Base-by-base conservation (phyloP, 2,113 vertebrate species). In the Pampusana beccarii region DNA sequence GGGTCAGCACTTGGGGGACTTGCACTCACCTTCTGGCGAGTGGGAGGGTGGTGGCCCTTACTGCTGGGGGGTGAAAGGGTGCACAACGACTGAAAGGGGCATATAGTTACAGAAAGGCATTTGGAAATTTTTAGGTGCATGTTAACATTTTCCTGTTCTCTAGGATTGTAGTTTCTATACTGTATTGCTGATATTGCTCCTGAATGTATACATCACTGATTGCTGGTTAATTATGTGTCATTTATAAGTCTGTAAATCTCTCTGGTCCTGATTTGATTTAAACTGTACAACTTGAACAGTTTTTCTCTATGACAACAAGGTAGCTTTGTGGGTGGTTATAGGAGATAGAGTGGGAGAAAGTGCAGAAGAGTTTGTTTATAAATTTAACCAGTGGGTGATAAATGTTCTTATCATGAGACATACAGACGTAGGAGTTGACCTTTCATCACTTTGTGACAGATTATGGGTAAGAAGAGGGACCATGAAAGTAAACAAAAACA, bases 321-420 rank as follows among this genome's bases (percentile, higher is more conserved):
- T 31, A 72, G 5, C 2, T 86, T 67, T 42, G 24, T 67, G 31
- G 33, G 48, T 92, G 36, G 31, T 83, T 95, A 28, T 33, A 67
- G 28, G 19, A 93, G 44, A 82, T 75, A 60, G 26, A 65, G 62
- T 29, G 40, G 54, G 56, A 94, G 60, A 70, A 80, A 84, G 13
- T 28, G 9, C 6, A 51, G 42, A 53, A 46, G 57, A 88, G 20
- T 65, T 91, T 91, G 33, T 86, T 96, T 86, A 61, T 69, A 62
- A 83, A 65, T 92, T 56, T 72, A 92, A 88, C 67, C 8, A 36
- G 42, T 56, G 51, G 57, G 29, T 85, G 65, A 96, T 79, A 89
- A 89, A 94, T 91, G 48, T 40, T 87, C 36, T n/a, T 81, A 71
- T 69, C 33, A 42, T 42, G 80, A 58, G 74, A 51, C 34, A 81